These are phyloP conservation scores for Smutsia gigantea DNA, from an alignment of 2,797 vertebrate species.

Conservation along the genomic window DNA sequence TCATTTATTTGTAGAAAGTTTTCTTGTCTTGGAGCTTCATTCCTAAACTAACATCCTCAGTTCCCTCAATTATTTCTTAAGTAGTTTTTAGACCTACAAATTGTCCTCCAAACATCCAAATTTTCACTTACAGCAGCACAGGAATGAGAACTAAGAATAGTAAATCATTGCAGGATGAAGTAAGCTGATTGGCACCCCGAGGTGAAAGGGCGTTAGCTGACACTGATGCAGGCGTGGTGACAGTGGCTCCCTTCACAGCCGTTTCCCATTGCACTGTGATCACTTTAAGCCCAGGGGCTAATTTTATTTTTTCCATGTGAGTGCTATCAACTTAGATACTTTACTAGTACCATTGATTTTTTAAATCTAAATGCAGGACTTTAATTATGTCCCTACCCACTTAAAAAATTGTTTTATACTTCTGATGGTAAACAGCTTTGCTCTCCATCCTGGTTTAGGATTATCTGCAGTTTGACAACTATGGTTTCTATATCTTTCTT, in stretches of 20 bases:
- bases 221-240: background rate
- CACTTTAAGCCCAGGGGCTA: background rate
- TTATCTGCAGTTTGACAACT: background rate
- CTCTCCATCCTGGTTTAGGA: background rate
- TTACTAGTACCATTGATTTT: background rate
- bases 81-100: background rate
- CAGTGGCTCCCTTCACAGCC: background rate
- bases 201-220: background rate
- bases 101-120: background rate
- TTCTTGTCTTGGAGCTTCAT: background rate
- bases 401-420: background rate
- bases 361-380: background rate
- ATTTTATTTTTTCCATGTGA: background rate
- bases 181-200: background rate
- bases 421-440: background rate
- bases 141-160: background rate
- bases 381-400: background rate
- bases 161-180: background rate
- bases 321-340: background rate
- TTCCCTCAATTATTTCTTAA: background rate
- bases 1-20: background rate
- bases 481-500: background rate
- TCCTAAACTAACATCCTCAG: background rate
- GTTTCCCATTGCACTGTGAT: background rate
- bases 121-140: background rate